Evolutionary conservation across 2,888 invertebrate genomes (phyloP).

Genomic region (Phymatocera aterrima): DNA sequence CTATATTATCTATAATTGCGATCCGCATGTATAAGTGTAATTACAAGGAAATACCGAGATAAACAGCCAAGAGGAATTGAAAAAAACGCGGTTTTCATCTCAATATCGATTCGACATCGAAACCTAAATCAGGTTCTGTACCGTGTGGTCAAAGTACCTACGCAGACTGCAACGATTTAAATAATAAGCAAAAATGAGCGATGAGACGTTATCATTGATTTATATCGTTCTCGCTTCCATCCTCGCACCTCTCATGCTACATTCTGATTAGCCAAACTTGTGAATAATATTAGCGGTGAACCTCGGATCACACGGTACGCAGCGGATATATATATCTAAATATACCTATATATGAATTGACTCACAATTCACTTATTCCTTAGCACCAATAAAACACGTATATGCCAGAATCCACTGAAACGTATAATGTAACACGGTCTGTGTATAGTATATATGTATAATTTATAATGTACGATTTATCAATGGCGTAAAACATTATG

Average conservation of each 20-base stretch:
- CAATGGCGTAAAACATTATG: constrained; percentile 7
- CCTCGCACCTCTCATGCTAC: background rate
- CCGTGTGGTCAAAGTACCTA: constrained; percentile 8
- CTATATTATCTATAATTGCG: constrained; percentile 45
- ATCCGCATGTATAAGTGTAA: constrained; percentile 21
- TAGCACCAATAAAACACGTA: constrained; percentile 35
- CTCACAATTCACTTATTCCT: constrained; percentile 14
- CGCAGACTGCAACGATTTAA: background rate
- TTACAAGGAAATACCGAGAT: constrained; percentile 29
- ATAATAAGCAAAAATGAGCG: background rate
- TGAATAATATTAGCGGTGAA: background rate
- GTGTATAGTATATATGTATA: too few relatives aligned
- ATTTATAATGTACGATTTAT: too few relatives aligned
- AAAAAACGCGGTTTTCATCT: constrained; percentile 43
- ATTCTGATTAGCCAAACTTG: background rate
- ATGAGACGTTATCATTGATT: background rate
- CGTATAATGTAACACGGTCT: constrained; percentile 23
- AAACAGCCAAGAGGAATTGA: too few relatives aligned
- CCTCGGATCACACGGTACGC: constrained; percentile 22
- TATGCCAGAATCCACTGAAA: constrained; percentile 27
- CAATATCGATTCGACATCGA: constrained; percentile 51
- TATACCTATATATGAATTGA: background rate
- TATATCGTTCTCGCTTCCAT: background rate
- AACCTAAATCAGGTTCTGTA: constrained; percentile 3
- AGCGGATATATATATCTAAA: too few relatives aligned